These are phyloP conservation scores for Collichthys lucidus DNA, from an alignment of 2,113 vertebrate genomes.

Conservation along the genomic window DNA sequence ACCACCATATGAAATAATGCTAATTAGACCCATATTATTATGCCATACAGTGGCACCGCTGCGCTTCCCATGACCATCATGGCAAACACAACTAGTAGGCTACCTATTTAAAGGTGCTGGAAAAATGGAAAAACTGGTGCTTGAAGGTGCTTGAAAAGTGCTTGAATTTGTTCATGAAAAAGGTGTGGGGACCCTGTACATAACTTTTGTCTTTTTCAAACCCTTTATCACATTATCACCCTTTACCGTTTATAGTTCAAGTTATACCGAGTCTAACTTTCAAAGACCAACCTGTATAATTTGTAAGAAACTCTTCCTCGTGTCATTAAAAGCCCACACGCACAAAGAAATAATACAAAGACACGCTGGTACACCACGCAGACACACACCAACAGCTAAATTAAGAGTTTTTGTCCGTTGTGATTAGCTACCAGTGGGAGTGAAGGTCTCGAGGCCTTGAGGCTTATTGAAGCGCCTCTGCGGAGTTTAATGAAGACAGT, in stretches of 20 bases:
- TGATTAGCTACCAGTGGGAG: constrained; percentile 14
- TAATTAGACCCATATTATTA: no score
- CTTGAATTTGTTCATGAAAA: no score
- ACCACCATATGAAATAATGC: no score
- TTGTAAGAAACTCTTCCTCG: neutral
- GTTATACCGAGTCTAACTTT: neutral
- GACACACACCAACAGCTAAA: neutral
- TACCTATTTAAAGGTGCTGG: no score
- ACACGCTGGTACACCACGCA: neutral
- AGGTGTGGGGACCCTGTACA: no score
- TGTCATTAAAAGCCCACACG: constrained; percentile 5
- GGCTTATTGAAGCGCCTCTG: constrained; percentile 42
- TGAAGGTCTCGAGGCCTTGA: constrained; percentile 14
- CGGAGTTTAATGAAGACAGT: constrained; percentile 19
- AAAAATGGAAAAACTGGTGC: no score
- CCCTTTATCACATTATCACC: no score
- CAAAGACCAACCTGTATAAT: neutral
- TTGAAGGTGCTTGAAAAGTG: no score
- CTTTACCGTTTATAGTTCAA: neutral
- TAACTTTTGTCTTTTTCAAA: no score
- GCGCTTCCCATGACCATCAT: no score
- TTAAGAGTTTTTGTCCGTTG: neutral
- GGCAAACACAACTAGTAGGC: no score
- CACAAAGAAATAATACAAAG: neutral
- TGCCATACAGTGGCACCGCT: no score